Percentiles rank a stretch among this genome's conserved stretches.
These are phyloP conservation scores for Mormyrops attenuatus DNA, from an alignment of 2,797 vertebrate genomes.

Conservation along the genomic window DNA sequence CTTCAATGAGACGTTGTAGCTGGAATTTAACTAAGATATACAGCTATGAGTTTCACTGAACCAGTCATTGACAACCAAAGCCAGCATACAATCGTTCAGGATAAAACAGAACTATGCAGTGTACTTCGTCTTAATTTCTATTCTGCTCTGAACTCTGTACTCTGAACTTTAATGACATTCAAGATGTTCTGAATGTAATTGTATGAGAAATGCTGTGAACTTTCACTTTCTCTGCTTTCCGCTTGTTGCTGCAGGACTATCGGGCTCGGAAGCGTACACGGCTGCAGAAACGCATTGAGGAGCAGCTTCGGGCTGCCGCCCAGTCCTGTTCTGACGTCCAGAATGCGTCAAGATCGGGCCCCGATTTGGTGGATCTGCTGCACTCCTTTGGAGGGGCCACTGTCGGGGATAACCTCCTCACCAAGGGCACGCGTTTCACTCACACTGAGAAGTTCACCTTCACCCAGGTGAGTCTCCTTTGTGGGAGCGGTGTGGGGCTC, in stretches of 20 bases:
- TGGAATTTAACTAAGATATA: background rate
- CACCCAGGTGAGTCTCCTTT: constrained; percentile 60
- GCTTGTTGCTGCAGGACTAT: constrained; percentile 64
- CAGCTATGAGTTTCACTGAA: background rate
- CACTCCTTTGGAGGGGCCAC: constrained; percentile 57
- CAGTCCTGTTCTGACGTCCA: constrained; percentile 47
- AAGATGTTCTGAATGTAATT: background rate
- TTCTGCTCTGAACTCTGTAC: background rate
- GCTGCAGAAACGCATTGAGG: constrained; percentile 70
- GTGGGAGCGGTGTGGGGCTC: background rate
- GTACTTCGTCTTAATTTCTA: background rate
- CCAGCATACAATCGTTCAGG: background rate
- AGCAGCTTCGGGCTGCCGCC: constrained; percentile 66
- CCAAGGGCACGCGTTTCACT: constrained; percentile 80
- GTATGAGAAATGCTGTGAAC: background rate
- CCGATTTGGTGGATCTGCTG: constrained; percentile 72
- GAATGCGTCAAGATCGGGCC: constrained; percentile 40
- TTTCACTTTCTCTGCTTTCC: background rate
- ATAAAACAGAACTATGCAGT: background rate
- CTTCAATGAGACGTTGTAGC: background rate
- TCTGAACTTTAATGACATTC: background rate
- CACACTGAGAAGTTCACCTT: constrained; percentile 82
- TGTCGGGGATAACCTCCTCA: constrained; percentile 46
- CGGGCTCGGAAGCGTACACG: constrained; percentile 59
- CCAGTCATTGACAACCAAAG: background rate